Evolutionary conservation across 2,113 vertebrate species (phyloP).

Genomic region (Pelodiscus sinensis): DNA sequence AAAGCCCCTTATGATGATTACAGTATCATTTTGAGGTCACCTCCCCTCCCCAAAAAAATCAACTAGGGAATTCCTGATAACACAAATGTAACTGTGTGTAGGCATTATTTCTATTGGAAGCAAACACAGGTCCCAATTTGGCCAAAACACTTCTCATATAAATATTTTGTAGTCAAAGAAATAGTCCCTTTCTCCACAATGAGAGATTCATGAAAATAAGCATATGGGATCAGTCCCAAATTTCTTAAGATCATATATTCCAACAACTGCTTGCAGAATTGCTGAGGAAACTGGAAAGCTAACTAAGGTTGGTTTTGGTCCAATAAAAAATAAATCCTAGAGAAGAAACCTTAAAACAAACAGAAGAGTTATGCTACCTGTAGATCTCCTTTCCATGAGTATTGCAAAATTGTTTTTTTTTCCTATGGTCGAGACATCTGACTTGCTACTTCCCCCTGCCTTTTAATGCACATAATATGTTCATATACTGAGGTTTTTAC

Average conservation of each 20-base stretch:
- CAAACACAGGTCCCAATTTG: not conserved
- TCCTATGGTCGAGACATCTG: not conserved
- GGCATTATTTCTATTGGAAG: slow-evolving; percentile 8
- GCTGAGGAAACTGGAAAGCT: not conserved
- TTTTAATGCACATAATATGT: not conserved
- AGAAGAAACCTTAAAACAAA: not conserved
- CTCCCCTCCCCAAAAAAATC: no score
- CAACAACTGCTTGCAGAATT: not conserved
- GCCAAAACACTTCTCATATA: not conserved
- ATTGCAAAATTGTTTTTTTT: fast-evolving
- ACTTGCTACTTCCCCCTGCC: not conserved
- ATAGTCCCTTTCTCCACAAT: not conserved
- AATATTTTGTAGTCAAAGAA: not conserved
- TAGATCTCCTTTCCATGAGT: not conserved
- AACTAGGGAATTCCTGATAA: slow-evolving; percentile 12
- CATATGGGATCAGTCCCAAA: not conserved
- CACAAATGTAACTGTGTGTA: not conserved
- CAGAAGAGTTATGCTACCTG: not conserved
- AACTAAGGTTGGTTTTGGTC: not conserved
- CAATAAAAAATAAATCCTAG: not conserved
- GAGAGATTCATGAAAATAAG: not conserved
- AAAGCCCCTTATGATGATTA: slow-evolving; percentile 48
- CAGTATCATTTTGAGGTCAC: slow-evolving; percentile 46
- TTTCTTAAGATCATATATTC: not conserved
- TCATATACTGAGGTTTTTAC: not conserved